Evolutionary conservation across 1,140 invertebrate genomes (phyloP), one percentile per base, ranked within the genome.

Genomic region (Euwallacea similis): DNA sequence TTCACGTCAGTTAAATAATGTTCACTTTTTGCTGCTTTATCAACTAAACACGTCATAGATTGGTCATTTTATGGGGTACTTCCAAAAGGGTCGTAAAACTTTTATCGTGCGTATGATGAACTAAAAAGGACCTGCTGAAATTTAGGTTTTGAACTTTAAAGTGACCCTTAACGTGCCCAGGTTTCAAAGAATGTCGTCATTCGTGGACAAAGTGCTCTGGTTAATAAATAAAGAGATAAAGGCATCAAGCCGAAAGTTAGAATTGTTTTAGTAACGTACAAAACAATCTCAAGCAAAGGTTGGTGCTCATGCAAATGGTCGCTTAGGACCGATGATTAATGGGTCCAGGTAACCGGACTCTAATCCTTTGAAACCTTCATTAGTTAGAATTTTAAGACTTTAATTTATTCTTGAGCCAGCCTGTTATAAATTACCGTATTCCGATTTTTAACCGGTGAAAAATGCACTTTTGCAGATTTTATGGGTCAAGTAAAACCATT

Each of bases 301-400:
- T 47, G 11, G 44, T 21, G 44, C 8, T 21, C 15, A 63, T n/a
- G 21, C 44, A 63, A 63, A 63, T 63, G 15, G 11, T 15, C 46
- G 61, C 46, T 63, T 15, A 50, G 21, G 47, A 3, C 8, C 7
- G 47, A 63, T 63, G 61, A 63, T 63, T 63, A 63, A 63, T 63
- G 61, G 47, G 44, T 50, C 13, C 61, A 63, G 61, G 61, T 63
- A 63, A 63, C 61, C 61, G 44, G 44, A 63, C 43, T 15, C 44
- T 63, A 63, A 63, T 63, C 61, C 61, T 50, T 63, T 63, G 44
- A 63, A 63, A 63, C 61, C 61, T 13, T 63, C 61, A 63, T 63
- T 63, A 63, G 61, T 63, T 47, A 63, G 41, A 63, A 44, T 46
- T 63, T 63, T 63, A 63, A 63, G 61, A 63, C 61, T 63, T 63